Base-by-base conservation (phyloP, 1,140 invertebrate species). In the Thalassaphorura encarpata region DNA sequence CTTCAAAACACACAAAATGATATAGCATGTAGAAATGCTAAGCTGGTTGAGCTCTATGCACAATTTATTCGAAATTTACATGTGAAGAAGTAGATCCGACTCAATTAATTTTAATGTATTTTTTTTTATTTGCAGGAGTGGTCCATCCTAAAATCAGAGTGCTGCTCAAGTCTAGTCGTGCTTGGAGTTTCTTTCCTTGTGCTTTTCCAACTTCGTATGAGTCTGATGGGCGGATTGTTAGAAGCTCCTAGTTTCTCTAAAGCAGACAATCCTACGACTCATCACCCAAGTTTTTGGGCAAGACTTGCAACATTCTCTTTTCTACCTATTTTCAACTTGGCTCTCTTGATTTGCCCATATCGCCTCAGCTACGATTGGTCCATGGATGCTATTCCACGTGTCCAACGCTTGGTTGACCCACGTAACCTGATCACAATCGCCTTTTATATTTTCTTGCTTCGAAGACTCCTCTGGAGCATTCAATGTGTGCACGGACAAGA, bases 361-460 rank as follows among this genome's bases (percentile, higher is more conserved):
- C 80, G 80, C 43, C 73, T 96, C 27, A 91, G 89, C 69, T 95
- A 93, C 70, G 91, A 96, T 69, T 96, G 91, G 91, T 90, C 89
- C 3, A 95, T 95, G 91, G 89, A 91, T 62, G 82, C 90, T 0
- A 82, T 96, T 61, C 87, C 89, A 1, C 75, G 86, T 50, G 78
- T 96, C 55, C 80, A 77, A 1, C 77, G 78, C 4, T 47, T 88
- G 3, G 74, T 77, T 53, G 91, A 96, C 71, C 68, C 77, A 0
- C 74, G 90, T 47, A 92, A 91, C 68, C 66, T 86, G 4, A 72
- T 81, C 39, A 80, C 84, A 1, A 62, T 83, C 8, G 69, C 79
- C 13, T 83, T 94, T 54, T 95, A 92, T 52, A 27, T 45, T 28
- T 8, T 51, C 16, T 40, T 63, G 19, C 15, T 49, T 15, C 58